Evolutionary conservation across 2,113 vertebrate genomes (phyloP), one percentile per base, ranked within the genome.

Genomic region (Phaetusa simplex): DNA sequence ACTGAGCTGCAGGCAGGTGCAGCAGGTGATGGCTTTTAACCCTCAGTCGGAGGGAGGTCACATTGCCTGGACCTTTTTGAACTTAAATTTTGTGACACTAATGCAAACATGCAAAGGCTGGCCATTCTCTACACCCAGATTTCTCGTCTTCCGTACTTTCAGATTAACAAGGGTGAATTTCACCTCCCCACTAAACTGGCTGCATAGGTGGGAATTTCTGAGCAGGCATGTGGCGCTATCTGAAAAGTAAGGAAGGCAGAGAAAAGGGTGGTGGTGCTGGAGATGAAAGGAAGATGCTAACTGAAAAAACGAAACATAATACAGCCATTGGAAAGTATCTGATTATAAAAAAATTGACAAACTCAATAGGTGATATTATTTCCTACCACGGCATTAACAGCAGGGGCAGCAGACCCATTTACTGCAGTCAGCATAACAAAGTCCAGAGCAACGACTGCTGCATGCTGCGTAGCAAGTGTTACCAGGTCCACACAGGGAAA

Each of bases 381-480:
- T 73, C 38, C 29, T 43, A 27, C 38, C 43, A 24, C 0, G 7
- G 49, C 29, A 77, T 14, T 20, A 38, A n/a, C 15, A 78, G 34
- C 66, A 91, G 49, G 47, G 77, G 27, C 20, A 55, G 49, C 36
- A 93, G 71, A 77, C 7, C 22, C 73, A 30, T 34, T 65, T 22
- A 40, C 79, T 82, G 32, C 52, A 71, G 20, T 10, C 2, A 0
- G 56, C 8, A 11, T 50, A 74, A 47, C 8, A 15, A 61, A 64
- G 36, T 69, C 40, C 38, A 30, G 64, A 72, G 70, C 73, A 90
- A 8, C 11, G 36, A 13, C 34, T 45, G n/a, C 45, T 49, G 50
- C 30, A 49, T 0, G 0, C n/a, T 43, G 45, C 11, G 11, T 12
- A 43, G 47, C 14, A 47, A 79, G 27, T 2, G 8, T 36, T 79